A percentile compares a stretch with the other conserved stretches of the same genome.
Conservation (phyloP, 2,113 vertebrate genomes). For the Chaetops frenatus region DNA sequence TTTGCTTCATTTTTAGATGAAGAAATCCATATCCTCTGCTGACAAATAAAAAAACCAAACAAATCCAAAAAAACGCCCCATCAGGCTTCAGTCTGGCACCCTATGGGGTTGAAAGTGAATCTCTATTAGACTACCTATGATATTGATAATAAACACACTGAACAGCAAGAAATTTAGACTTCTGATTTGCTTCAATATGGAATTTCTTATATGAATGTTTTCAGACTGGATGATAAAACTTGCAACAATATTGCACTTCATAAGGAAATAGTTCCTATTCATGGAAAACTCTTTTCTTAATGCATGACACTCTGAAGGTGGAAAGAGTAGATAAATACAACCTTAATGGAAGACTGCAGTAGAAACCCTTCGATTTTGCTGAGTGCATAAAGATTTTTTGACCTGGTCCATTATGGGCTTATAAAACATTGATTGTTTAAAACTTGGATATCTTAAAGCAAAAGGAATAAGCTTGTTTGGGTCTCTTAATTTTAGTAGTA, state of each 20-base stretch:
- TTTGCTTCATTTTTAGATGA: not conserved
- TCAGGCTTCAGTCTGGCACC: not conserved
- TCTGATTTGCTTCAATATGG: not conserved
- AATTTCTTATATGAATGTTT: not conserved
- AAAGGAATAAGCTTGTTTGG: not conserved
- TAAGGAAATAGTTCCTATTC: not conserved
- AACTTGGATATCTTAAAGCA: not conserved
- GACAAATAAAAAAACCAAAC: not conserved
- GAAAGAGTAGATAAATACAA: not conserved
- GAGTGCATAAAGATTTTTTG: not conserved
- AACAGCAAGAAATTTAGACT: not conserved
- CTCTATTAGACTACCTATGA: not conserved
- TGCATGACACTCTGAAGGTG: not conserved
- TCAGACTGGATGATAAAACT: not conserved
- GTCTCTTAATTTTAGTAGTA: not conserved
- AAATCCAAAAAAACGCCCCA: not conserved
- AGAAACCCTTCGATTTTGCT: not conserved
- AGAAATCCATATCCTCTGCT: not conserved
- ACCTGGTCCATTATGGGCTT: not conserved
- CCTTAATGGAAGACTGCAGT: not conserved
- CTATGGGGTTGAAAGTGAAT: not conserved
- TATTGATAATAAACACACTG: not conserved
- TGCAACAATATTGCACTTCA: not conserved
- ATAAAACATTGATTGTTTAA: not conserved
- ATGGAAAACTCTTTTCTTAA: not conserved